Evolutionary conservation across 2,797 vertebrate species (phyloP), one percentile per base, ranked within the genome.

Genomic region (Threskiornis aethiopicus): DNA sequence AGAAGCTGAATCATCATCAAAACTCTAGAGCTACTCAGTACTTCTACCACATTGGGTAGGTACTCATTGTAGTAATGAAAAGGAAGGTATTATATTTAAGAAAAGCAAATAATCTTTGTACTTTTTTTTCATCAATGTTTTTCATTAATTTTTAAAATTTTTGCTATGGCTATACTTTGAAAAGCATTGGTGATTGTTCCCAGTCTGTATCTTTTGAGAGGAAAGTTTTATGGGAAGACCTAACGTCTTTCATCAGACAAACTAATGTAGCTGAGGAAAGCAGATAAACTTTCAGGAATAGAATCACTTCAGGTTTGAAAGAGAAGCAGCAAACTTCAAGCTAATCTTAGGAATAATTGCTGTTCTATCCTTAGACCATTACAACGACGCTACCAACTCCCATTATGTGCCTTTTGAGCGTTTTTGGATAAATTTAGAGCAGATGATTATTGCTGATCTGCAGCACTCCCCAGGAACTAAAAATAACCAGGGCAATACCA

Each of bases 261-360:
- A 66, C 15, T 39, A 9, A 20, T 20, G 39, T 21, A 82, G 84
- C 86, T 93, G 86, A 70, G 58, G 70, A 46, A 51, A 66, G 52
- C 51, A 92, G 51, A 22, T 22, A 11, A 59, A 25, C 77, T 87
- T 57, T 77, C 44, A 89, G 93, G 70, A 64, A 37, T 3, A 67
- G 47, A 64, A 75, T 18, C 81, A 64, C 49, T 88, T 79, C 58
- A 87, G 52, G 78, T 91, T 46, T 87, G 71, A 82, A 55, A 84
- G 62, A 84, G 62, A 72, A 77, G 82, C 78, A 85, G 75, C 59
- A 80, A 94, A 89, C 89, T 85, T 82, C 59, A 66, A 39, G n/a
- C 82, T 93, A 64, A 92, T 92, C 83, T 93, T 77, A 70, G 82
- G 64, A 89, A 81, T 92, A 96, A 96, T 87, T 96, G 52, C 94